These are phyloP conservation scores for Schizothorax lantsangensis DNA, from an alignment of 2,797 vertebrate genomes.

Conservation along the genomic window DNA sequence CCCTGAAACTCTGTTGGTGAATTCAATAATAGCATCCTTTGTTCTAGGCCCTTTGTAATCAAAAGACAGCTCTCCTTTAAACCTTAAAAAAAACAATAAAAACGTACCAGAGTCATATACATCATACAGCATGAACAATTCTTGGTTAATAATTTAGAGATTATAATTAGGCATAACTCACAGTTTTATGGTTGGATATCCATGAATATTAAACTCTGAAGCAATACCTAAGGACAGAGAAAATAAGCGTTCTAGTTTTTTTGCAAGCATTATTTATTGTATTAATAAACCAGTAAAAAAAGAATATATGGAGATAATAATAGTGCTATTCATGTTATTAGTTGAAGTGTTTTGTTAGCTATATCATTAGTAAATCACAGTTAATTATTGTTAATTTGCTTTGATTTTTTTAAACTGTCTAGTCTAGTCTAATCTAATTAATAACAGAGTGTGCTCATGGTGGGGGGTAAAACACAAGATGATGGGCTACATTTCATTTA, in stretches of 20 bases:
- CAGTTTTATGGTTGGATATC: constrained; percentile 93
- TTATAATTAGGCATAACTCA: constrained; percentile 75
- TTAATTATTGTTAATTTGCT: not conserved
- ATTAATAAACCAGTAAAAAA: not conserved
- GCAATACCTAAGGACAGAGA: constrained; percentile 81
- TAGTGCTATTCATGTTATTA: not conserved
- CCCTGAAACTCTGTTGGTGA: constrained; percentile 90
- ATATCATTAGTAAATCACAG: constrained; percentile 7
- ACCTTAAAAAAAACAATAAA: constrained; percentile 68
- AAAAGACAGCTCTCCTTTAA: constrained; percentile 89
- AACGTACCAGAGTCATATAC: constrained; percentile 6
- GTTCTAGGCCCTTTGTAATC: constrained; percentile 89
- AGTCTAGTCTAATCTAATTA: not conserved
- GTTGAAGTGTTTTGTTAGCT: not conserved
- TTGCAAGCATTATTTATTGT: not conserved
- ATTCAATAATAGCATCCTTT: constrained; percentile 92
- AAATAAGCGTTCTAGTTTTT: not conserved
- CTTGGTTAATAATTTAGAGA: not conserved
- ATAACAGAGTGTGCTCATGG: not conserved
- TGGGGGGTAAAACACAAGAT: constrained; percentile 22
- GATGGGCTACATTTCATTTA: not conserved
- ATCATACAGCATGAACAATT: not conserved
- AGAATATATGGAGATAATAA: not conserved
- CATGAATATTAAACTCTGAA: constrained; percentile 88
- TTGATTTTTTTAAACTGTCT: not conserved